Evolutionary conservation across 2,113 vertebrate species (phyloP), one percentile per base, ranked within the genome.

Genomic region (Seriola dumerili): DNA sequence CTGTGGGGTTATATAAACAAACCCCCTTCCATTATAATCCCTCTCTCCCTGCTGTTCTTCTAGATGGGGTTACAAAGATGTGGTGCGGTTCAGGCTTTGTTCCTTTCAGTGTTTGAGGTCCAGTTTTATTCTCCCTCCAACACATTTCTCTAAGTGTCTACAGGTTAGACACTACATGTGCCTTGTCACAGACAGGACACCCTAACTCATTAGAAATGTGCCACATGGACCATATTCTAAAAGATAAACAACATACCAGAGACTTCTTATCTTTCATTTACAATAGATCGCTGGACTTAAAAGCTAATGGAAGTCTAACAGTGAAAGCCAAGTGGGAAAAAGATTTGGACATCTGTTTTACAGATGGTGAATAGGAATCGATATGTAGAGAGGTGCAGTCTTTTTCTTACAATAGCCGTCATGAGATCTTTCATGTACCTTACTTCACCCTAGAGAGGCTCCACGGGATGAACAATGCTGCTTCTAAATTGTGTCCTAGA

Each of bases 241-340:
- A 71, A 57, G 68, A 71, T 40, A 71, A 25, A 55, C 68, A 57
- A 40, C 14, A 40, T 8, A 71, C 21, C 14, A 55, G 3, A 57
- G 50, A 21, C 12, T 23, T 25, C n/a, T 25, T 57, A 71, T 71
- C 40, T 72, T 42, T 29, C 25, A 42, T 72, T 58, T 29, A 19
- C 38, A 7, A 44, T 7, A 42, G 54, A 42, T 29, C 25, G 13
- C 69, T 58, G 19, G 55, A 57, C 16, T 32, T 40, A 55, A 23
- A 38, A 55, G 12, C 3, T 17, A 44, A 38, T 44, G n/a, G 38
- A 59, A 46, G 13, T 59, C 23, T 10, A 46, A 13, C 23, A 46
- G 29, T 34, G 16, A 63, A 21, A 21, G 59, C 9, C 21, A 38
- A 19, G 29, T 61, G 34, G 19, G 8, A 36, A 21, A 63, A 38